These are phyloP conservation scores for Squalus acanthias DNA, from an alignment of 2,797 vertebrate genomes.

Conservation along the genomic window DNA sequence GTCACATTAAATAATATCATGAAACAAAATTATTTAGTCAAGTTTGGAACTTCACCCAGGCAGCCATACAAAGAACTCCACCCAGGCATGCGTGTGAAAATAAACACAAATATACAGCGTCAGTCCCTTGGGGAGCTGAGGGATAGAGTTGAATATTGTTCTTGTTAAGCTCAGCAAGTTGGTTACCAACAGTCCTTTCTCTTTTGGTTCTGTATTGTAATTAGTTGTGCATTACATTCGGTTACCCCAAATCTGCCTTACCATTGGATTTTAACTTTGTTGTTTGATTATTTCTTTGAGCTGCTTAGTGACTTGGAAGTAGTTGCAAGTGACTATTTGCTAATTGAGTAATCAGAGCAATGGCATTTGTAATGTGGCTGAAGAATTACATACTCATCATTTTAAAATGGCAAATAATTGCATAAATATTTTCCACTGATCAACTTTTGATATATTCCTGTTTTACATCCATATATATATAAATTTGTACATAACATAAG, in stretches of 20 bases:
- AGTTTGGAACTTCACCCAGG: not conserved
- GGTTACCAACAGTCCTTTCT: not conserved
- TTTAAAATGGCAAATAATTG: not conserved
- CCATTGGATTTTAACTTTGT: not conserved
- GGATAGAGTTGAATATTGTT: not conserved
- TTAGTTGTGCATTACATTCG: not conserved
- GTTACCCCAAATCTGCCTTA: not conserved
- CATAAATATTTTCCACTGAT: not conserved
- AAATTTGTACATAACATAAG: not conserved
- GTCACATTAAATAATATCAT: not conserved
- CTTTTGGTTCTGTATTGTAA: not conserved
- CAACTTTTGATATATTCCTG: not conserved
- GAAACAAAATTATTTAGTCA: not conserved
- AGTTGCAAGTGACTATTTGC: not conserved
- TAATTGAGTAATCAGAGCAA: not conserved
- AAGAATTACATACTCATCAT: not conserved
- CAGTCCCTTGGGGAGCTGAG: not conserved
- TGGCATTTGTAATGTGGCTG: not conserved
- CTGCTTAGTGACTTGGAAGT: not conserved
- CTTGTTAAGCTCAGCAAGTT: not conserved
- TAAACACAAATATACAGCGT: not conserved
- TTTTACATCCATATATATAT: not conserved
- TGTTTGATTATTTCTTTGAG: not conserved
- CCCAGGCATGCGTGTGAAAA: not conserved
- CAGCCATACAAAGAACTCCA: not conserved